phyloP scores from a whole-genome alignment of 1,140 invertebrate genomes.

The honey bee (Apis mellifera) region DNA sequence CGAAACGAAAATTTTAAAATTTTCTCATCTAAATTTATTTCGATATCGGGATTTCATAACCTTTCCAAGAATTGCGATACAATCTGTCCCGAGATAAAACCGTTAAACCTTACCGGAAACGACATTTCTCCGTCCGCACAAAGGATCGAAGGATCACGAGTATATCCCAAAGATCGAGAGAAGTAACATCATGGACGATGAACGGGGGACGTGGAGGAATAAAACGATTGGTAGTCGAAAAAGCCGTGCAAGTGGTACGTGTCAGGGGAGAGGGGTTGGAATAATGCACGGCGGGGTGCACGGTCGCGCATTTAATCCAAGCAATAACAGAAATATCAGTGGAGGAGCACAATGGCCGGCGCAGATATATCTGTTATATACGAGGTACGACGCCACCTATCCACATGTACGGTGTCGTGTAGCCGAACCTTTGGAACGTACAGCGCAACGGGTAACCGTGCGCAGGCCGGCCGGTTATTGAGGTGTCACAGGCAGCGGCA shows the following conservation, averaged over 20 bases:
- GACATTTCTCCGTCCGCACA: background rate
- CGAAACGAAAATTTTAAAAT: no score
- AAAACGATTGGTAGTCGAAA: background rate
- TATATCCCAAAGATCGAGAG: background rate
- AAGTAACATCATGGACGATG: background rate
- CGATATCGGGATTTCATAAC: no score
- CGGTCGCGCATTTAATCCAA: conserved; percentile 70
- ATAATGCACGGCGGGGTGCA: conserved; percentile 67
- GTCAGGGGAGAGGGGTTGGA: conserved; percentile 25
- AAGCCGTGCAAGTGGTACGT: background rate
- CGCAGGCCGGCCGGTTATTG: conserved; percentile 70
- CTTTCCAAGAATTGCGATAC: no score
- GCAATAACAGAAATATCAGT: conserved; percentile 78
- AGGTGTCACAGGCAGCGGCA: conserved; percentile 76
- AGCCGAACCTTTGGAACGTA: conserved; percentile 39
- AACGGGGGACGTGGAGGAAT: conserved; percentile 15
- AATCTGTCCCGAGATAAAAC: no score
- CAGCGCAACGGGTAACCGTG: conserved; percentile 45
- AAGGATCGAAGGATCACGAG: background rate
- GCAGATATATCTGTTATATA: conserved; percentile 68
- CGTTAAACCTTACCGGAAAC: conserved; percentile 11
- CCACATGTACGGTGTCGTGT: conserved; percentile 43
- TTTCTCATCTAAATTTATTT: no score
- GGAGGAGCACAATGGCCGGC: conserved; percentile 68
- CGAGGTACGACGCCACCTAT: conserved; percentile 47